Evolutionary conservation across 1,140 invertebrate genomes (phyloP), one percentile per base, ranked within the genome.

Genomic region (Diachasma alloeum): DNA sequence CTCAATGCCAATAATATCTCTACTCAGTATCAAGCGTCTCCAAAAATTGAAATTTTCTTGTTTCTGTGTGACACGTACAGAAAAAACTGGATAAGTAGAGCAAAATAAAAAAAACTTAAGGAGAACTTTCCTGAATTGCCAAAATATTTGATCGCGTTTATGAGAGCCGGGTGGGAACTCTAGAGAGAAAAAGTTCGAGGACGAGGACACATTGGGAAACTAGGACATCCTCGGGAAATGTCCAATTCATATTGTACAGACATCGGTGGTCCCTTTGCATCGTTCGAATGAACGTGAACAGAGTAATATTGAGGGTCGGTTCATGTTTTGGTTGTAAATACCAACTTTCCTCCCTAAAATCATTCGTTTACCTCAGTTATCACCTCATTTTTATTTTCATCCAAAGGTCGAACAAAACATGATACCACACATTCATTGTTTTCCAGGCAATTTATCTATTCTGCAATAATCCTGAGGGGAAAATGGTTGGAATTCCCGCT

Each of bases 381-480:
- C 44, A 15, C 9, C 44, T 15, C 44, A 46, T 46, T n/a, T 46
- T 46, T 46, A 4, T 15, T 11, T 46, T 15, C 44, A 15, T 15
- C 19, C 13, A 10, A 74, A 31, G n/a, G n/a, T n/a, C n/a, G n/a
- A n/a, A n/a, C n/a, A n/a, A n/a, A n/a, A n/a, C n/a, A n/a, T n/a
- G n/a, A n/a, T n/a, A 37, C n/a, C 6, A 17, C 44, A 63, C 37
- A 42, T 63, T 39, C 31, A 26, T 78, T 71, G 56, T 22, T 80
- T 69, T 82, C 81, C 78, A 91, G 91, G 91, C 91, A 0, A 91
- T 92, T 83, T 91, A 90, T 78, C 79, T 92, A 17, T 91, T 92
- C 80, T 90, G 90, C 76, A 81, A 90, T 72, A 92, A 92, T 83
- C 90, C 91, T 5, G 90, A 86, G 69, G 91, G 90, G 0, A 91